Conservation (phyloP, 2,888 invertebrate genomes). For the Abrostola tripartita region DNA sequence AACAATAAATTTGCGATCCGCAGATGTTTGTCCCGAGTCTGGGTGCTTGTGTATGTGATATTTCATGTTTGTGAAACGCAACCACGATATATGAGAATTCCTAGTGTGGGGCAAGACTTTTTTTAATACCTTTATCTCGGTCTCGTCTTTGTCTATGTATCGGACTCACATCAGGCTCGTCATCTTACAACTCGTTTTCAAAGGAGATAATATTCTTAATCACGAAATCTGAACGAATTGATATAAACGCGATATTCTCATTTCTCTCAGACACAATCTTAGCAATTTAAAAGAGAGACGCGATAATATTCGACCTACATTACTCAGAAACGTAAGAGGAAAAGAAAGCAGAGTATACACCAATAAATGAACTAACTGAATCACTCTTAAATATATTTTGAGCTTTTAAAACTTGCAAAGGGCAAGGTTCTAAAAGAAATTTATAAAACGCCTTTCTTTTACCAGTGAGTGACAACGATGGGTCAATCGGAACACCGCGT, state of each 20-base stretch:
- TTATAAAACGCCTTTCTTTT: too few relatives aligned
- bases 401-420: neutral
- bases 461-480: too few relatives aligned
- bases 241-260: conserved; percentile 39
- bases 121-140: too few relatives aligned
- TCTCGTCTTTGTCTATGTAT: too few relatives aligned
- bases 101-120: too few relatives aligned
- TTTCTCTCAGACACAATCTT: conserved; percentile 42
- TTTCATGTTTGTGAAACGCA: too few relatives aligned
- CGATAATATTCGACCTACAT: conserved; percentile 57
- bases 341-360: conserved; percentile 43
- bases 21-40: too few relatives aligned
- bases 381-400: conserved; percentile 3
- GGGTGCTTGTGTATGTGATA: too few relatives aligned
- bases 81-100: too few relatives aligned
- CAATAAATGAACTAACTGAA: conserved; percentile 23
- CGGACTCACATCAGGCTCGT: too few relatives aligned
- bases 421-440: neutral
- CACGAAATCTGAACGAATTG: conserved; percentile 25
- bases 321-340: conserved; percentile 48
- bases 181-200: neutral
- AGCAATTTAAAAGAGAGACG: conserved; percentile 54
- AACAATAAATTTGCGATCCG: too few relatives aligned
- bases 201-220: neutral
- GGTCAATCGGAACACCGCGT: too few relatives aligned